phyloP scores from a whole-genome alignment of 1,140 invertebrate species.

The Scaptodrosophila lebanonensis region DNA sequence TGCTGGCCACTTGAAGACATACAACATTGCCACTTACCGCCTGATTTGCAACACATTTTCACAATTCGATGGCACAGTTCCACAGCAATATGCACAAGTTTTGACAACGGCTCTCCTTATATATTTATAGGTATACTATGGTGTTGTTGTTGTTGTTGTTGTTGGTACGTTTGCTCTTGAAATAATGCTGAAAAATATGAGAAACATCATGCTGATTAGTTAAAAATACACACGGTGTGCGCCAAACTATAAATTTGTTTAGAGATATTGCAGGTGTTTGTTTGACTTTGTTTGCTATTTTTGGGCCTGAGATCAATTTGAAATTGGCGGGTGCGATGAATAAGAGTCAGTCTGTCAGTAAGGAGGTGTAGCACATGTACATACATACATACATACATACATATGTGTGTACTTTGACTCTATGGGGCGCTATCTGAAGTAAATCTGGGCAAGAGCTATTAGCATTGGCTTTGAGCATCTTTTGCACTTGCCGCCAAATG shows the following conservation, averaged over 20 bases:
- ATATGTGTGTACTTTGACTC: too few species aligned
- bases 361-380: too few species aligned
- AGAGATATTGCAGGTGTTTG: slow-evolving; percentile 41
- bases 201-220: slow-evolving; percentile 58
- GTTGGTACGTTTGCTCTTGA: slow-evolving; percentile 33
- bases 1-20: slow-evolving; percentile 43
- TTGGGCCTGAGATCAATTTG: slow-evolving; percentile 20
- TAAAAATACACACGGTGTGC: slow-evolving; percentile 53
- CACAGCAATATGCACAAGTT: slow-evolving; percentile 61
- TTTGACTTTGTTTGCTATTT: slow-evolving; percentile 37
- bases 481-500: slow-evolving; percentile 53
- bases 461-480: too few species aligned
- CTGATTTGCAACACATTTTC: slow-evolving; percentile 70
- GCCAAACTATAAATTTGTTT: slow-evolving; percentile 58
- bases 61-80: slow-evolving; percentile 43
- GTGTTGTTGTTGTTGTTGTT: slow-evolving; percentile 19
- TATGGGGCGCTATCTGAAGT: too few species aligned
- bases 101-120: neutral
- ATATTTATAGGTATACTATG: slow-evolving; percentile 1
- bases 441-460: slow-evolving; percentile 37
- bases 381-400: too few species aligned
- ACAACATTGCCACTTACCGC: slow-evolving; percentile 54
- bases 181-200: slow-evolving; percentile 53
- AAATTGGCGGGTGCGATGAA: slow-evolving; percentile 31
- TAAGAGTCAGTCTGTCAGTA: slow-evolving; percentile 17